A percentile compares a stretch with the other conserved stretches of the same genome.
phyloP scores from a whole-genome alignment of 2,888 invertebrate genomes.

The Cremastinae sp. region DNA sequence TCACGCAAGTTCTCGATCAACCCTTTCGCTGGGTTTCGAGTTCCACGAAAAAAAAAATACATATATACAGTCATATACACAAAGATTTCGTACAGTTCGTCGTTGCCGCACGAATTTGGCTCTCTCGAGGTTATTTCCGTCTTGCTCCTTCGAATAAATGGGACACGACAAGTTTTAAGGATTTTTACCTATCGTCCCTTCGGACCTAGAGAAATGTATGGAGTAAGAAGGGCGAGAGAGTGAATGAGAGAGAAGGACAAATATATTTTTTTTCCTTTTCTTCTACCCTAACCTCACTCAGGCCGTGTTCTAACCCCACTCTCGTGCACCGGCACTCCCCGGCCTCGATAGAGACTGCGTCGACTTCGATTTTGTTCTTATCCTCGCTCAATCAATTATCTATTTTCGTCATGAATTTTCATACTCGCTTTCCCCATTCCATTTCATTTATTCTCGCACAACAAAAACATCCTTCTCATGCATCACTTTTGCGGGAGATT shows the following conservation, averaged over 20 bases:
- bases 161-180: slow-evolving; percentile 10
- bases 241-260: not conserved
- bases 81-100: too few species aligned
- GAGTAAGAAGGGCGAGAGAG: not conserved
- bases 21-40: slow-evolving; percentile 38
- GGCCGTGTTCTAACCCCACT: slow-evolving; percentile 37
- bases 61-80: slow-evolving; percentile 2
- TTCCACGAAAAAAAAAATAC: slow-evolving; percentile 1
- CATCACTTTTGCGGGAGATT: not conserved
- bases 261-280: slow-evolving; percentile 10
- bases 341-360: slow-evolving; percentile 57
- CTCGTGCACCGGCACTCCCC: slow-evolving; percentile 45
- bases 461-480: not conserved
- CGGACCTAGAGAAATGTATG: not conserved
- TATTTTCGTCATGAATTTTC: slow-evolving; percentile 28
- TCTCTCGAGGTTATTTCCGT: not conserved
- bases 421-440: not conserved
- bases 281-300: slow-evolving; percentile 27
- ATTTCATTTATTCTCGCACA: not conserved
- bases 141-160: not conserved
- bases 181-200: not conserved
- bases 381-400: slow-evolving; percentile 27
- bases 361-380: slow-evolving; percentile 23
- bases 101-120: not conserved
- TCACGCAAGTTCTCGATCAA: slow-evolving; percentile 28